These are phyloP conservation scores for Drosophila arizonae DNA, from an alignment of 1,140 invertebrate species.

Conservation along the genomic window DNA sequence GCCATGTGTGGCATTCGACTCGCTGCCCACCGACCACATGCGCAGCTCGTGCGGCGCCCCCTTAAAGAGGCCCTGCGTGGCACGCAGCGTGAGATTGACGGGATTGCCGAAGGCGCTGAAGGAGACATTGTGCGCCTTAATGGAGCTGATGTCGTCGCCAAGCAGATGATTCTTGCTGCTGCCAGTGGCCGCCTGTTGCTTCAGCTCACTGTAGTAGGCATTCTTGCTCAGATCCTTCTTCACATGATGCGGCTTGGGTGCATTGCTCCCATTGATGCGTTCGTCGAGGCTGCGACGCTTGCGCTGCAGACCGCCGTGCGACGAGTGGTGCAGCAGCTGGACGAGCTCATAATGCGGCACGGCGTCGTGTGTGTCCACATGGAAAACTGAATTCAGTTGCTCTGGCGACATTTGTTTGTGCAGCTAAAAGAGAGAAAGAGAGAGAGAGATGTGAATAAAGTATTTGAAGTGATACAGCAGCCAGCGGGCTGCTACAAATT, in stretches of 20 bases:
- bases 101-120: constrained; percentile 90
- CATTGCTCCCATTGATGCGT: constrained; percentile 26
- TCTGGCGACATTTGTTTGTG: constrained; percentile 93
- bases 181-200: constrained; percentile 44
- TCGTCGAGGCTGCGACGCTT: constrained; percentile 78
- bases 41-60: constrained; percentile 87
- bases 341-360: constrained; percentile 85
- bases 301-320: constrained; percentile 43
- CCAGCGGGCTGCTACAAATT: constrained; percentile 62
- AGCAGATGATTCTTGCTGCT: constrained; percentile 45
- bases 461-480: constrained; percentile 33
- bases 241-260: constrained; percentile 66
- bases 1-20: constrained; percentile 88
- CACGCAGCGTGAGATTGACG: constrained; percentile 88
- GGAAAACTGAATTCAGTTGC: constrained; percentile 91
- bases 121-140: constrained; percentile 87
- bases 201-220: constrained; percentile 79
- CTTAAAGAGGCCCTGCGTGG: constrained; percentile 88
- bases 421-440: constrained; percentile 84
- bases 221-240: constrained; percentile 83
- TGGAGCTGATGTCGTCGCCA: constrained; percentile 74
- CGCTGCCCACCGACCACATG: constrained; percentile 88
- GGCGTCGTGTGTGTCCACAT: constrained; percentile 89
- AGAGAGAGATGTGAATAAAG: neutral
- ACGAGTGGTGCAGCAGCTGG: constrained; percentile 84